Conservation (phyloP, 2,797 vertebrate species). For the Orestias chungarensis region DNA sequence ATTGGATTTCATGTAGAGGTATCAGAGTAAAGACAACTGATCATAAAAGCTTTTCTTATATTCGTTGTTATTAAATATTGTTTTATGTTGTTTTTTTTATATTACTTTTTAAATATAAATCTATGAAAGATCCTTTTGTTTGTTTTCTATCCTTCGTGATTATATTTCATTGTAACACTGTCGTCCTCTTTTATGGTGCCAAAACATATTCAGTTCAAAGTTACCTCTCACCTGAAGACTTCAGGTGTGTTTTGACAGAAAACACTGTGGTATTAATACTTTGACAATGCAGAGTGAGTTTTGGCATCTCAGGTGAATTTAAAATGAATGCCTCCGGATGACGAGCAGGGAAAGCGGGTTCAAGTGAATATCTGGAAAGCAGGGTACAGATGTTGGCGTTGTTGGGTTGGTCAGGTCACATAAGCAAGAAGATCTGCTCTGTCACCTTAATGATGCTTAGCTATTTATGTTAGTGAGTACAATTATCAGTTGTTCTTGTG, state of each 20-base stretch:
- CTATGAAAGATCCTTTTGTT: too few relatives aligned
- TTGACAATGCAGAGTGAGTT: neutral
- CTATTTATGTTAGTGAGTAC: neutral
- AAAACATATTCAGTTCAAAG: neutral
- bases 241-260: neutral
- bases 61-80: neutral
- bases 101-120: neutral
- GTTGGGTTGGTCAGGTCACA: too few relatives aligned
- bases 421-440: too few relatives aligned
- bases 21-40: neutral
- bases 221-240: neutral
- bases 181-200: neutral
- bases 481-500: neutral
- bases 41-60: neutral
- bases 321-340: too few relatives aligned
- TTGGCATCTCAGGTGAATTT: neutral
- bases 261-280: neutral
- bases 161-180: too few relatives aligned
- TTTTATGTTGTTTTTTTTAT: neutral
- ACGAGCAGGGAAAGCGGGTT: neutral
- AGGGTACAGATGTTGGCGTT: too few relatives aligned
- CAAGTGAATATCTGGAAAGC: too few relatives aligned
- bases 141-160: too few relatives aligned
- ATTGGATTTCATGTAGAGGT: neutral
- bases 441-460: too few relatives aligned